Percentiles rank a stretch among this genome's conserved stretches.
Evolutionary conservation across 2,888 invertebrate genomes (phyloP).

Genomic region (Mimumesa dahlbomi): DNA sequence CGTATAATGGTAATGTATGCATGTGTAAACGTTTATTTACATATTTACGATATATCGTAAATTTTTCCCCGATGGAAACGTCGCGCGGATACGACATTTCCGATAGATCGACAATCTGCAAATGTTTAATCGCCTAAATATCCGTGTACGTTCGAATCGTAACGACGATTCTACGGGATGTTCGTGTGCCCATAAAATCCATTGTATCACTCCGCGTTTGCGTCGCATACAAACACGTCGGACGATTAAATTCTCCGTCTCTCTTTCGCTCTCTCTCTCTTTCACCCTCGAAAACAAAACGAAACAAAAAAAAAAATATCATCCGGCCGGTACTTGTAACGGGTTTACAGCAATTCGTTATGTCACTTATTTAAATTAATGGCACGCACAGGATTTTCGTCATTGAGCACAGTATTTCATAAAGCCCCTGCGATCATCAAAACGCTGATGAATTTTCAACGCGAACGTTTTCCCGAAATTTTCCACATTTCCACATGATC

Average conservation of each 20-base stretch:
- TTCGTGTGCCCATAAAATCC: conserved; percentile 1
- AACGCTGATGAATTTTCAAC: no score
- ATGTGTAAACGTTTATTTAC: neutral
- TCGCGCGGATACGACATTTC: neutral
- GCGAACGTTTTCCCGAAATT: no score
- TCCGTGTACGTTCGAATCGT: conserved; percentile 1
- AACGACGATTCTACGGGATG: neutral
- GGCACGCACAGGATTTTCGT: no score
- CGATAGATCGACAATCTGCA: conserved; percentile 9
- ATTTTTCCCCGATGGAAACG: neutral
- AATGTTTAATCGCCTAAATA: conserved; percentile 14
- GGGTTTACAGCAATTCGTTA: no score
- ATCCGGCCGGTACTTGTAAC: neutral
- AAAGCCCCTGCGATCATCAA: no score
- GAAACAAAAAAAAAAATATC: neutral
- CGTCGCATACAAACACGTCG: conserved; percentile 2
- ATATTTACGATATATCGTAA: neutral
- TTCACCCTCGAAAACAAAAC: no score
- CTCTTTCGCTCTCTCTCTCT: no score
- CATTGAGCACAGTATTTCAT: no score
- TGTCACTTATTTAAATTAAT: no score
- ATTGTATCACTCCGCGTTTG: no score
- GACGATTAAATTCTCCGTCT: conserved; percentile 4
- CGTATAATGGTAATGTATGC: no score
- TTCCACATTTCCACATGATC: no score